Evolutionary conservation across 2,113 vertebrate genomes (phyloP), one percentile per base, ranked within the genome.

Genomic region (Cheilinus undulatus): DNA sequence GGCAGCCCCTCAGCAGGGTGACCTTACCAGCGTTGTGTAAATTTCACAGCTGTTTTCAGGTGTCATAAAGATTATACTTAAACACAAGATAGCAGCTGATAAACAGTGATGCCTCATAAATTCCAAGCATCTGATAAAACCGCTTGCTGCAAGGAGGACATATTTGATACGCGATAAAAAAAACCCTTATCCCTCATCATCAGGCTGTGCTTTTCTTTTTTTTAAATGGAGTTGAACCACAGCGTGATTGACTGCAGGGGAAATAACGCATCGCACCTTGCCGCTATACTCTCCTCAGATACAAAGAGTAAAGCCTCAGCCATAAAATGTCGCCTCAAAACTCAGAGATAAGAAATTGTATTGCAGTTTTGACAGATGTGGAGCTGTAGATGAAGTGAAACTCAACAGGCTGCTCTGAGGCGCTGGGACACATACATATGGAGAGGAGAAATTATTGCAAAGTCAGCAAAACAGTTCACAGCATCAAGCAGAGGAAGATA

Each of bases 11-110:
- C 66, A 65, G 76, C 66, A 32, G 76, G 84, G 83, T 84, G 84
- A 89, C 85, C 90, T 88, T 79, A 82, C 52, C 20, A 2, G 52
- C 1, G 32, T 66, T 60, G 73, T 72, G 68, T 69, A 73, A 80
- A 73, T 78, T 85, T 84, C 73, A 68, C 74, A 80, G 80, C 73
- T 76, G 82, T 80, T 91, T 89, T 66, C 12, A 5, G 58, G 28
- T 54, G 69, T 83, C 82, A 73, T 78, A 78, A 87, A 90, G 81
- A 89, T 86, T 69, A 85, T 54, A 74, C 73, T 72, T 83, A 76
- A 84, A 88, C 73, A 73, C 56, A 68, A 61, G 73, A 88, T 77
- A 78, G 61, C 63, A 43, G 58, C 60, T 75, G 87, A 89, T 85
- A 80, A 87, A 89, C 71, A 81, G 73, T n/a, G 65, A 73, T 32